Percentiles rank a stretch among this genome's conserved stretches.
Evolutionary conservation across 2,888 invertebrate species (phyloP).

Genomic region (Tillus elongatus): DNA sequence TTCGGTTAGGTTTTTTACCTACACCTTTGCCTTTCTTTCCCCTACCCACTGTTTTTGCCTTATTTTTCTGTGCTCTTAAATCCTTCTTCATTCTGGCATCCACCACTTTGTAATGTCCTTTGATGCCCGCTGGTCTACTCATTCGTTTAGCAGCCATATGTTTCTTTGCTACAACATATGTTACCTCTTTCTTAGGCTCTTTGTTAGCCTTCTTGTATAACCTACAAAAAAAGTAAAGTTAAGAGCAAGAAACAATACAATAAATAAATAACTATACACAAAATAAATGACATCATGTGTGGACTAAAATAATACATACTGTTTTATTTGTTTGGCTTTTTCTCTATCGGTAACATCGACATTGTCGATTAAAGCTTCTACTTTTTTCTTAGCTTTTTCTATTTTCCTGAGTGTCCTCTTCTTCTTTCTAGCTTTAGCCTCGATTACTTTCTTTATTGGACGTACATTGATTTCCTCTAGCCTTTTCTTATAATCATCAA

Average conservation of each 20-base stretch:
- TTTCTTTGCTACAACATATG: slow-evolving; percentile 92
- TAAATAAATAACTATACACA: too few species aligned
- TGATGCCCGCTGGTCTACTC: slow-evolving; percentile 75
- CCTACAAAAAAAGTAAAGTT: slow-evolving; percentile 47
- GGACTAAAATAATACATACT: slow-evolving; percentile 48
- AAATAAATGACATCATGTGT: too few species aligned
- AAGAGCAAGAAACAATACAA: too few species aligned
- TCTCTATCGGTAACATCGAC: slow-evolving; percentile 85
- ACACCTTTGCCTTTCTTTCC: slow-evolving; percentile 26
- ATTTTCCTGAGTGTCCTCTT: slow-evolving; percentile 74
- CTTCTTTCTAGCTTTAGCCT: slow-evolving; percentile 97
- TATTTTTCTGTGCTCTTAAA: slow-evolving; percentile 55
- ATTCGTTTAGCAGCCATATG: slow-evolving; percentile 66
- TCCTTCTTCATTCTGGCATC: slow-evolving; percentile 97
- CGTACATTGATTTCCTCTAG: slow-evolving; percentile 82
- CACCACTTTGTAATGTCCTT: slow-evolving; percentile 89
- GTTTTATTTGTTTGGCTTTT: slow-evolving; percentile 84
- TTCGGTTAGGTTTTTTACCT: slow-evolving; percentile 8
- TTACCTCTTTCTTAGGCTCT: slow-evolving; percentile 79
- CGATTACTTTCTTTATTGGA: slow-evolving; percentile 95
- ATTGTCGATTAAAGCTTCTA: slow-evolving; percentile 87
- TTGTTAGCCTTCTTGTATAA: slow-evolving; percentile 85
- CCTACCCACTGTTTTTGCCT: slow-evolving; percentile 30
- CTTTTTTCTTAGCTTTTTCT: slow-evolving; percentile 91
- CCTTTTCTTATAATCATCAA: slow-evolving; percentile 76